A percentile compares a stretch with the other conserved stretches of the same genome.
phyloP scores from a whole-genome alignment of 2,888 invertebrate species.

The Druceiella hillmani region DNA sequence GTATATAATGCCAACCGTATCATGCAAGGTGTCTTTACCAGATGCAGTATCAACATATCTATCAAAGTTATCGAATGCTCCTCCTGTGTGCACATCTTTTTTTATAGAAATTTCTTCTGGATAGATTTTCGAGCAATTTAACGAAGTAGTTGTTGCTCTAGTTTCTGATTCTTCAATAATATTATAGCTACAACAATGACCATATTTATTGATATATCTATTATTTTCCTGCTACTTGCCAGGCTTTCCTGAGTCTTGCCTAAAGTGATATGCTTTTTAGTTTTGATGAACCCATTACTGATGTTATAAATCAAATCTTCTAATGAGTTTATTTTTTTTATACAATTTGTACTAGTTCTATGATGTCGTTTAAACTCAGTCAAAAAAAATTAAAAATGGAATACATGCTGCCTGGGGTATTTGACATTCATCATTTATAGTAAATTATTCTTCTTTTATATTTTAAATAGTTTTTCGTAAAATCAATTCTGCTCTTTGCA shows the following conservation, averaged over 20 bases:
- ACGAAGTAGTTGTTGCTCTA: constrained; percentile 24
- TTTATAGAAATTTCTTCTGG: constrained; percentile 21
- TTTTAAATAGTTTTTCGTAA: too few species aligned
- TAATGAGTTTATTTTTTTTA: too few species aligned
- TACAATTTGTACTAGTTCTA: too few species aligned
- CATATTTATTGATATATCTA: constrained; percentile 28
- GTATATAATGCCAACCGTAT: constrained; percentile 29
- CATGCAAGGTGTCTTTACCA: constrained; percentile 31
- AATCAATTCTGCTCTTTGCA: too few species aligned
- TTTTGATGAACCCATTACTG: too few species aligned
- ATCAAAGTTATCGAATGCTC: constrained; percentile 28
- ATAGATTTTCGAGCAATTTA: constrained; percentile 19
- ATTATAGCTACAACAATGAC: constrained; percentile 28
- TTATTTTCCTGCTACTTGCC: constrained; percentile 26
- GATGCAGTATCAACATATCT: constrained; percentile 28
- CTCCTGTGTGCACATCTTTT: constrained; percentile 22
- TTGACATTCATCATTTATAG: too few species aligned
- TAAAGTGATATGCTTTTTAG: constrained; percentile 24
- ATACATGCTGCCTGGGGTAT: too few species aligned
- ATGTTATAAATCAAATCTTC: too few species aligned
- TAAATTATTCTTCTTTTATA: too few species aligned
- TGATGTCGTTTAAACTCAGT: too few species aligned
- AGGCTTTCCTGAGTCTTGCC: constrained; percentile 29
- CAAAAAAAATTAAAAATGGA: too few species aligned
- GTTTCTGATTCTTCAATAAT: constrained; percentile 31